Percentiles rank a stretch among this genome's conserved stretches.
Conservation (phyloP, 2,113 vertebrate species). For the Mus musculus region GRCm39 chr8:109016001-109016500, state of each 20-base stretch:
- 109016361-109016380: not conserved
- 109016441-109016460: not conserved
- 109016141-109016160: constrained; percentile 64
- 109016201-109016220: constrained; percentile 27
- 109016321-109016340: not conserved
- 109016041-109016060: constrained; percentile 75
- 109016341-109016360: constrained; percentile 12
- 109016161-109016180: constrained; percentile 64
- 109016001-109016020: constrained; percentile 27
- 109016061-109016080: constrained; percentile 78
- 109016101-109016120: constrained; percentile 60
- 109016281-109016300: not conserved
- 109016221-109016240: not conserved
- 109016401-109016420: not conserved
- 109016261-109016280: not conserved
- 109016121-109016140: constrained; percentile 28
- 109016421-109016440: not conserved
- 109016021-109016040: constrained; percentile 65
- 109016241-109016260: constrained; percentile 4
- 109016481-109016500: not conserved
- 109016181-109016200: constrained; percentile 68
- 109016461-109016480: not conserved
- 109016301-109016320: not conserved
- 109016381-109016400: not conserved
- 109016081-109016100: constrained; percentile 71